Evolutionary conservation across 2,888 invertebrate species (phyloP).

Genomic region (Drosophila falleni): DNA sequence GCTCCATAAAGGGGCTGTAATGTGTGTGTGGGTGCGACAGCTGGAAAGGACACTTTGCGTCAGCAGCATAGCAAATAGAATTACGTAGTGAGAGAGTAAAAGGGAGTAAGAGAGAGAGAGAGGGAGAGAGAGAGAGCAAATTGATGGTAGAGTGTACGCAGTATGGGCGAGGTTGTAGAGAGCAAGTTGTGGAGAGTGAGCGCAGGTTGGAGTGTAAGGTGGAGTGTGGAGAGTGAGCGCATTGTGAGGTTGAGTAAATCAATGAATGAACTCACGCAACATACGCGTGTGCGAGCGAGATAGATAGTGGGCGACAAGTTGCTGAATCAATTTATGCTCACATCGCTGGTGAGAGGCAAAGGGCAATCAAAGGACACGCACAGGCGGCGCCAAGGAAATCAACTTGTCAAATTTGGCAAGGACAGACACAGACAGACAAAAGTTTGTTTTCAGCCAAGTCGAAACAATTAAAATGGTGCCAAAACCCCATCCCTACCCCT

Average conservation of each 20-base stretch:
- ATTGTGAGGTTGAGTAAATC: slow-evolving; percentile 53
- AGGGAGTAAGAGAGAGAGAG: neutral
- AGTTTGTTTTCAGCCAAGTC: slow-evolving; percentile 23
- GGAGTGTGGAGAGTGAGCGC: slow-evolving; percentile 29
- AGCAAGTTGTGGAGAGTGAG: slow-evolving; percentile 19
- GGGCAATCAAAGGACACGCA: slow-evolving; percentile 70
- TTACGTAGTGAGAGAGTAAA: slow-evolving; percentile 45
- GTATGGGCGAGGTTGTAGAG: neutral
- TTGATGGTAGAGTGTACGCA: neutral
- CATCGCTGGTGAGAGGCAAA: slow-evolving; percentile 34
- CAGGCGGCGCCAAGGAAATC: slow-evolving; percentile 71
- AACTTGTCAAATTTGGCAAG: slow-evolving; percentile 70
- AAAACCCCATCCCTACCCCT: neutral
- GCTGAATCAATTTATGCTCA: slow-evolving; percentile 68
- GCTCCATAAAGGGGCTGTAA: slow-evolving; percentile 8
- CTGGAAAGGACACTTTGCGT: slow-evolving; percentile 75
- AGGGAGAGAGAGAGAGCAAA: slow-evolving; percentile 8
- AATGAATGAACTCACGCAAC: slow-evolving; percentile 65
- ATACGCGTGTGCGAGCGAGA: slow-evolving; percentile 50
- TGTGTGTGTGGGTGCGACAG: slow-evolving; percentile 41
- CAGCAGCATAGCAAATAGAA: slow-evolving; percentile 68
- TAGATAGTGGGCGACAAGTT: slow-evolving; percentile 32
- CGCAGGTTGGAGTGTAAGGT: slow-evolving; percentile 5
- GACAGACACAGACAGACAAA: slow-evolving; percentile 40
- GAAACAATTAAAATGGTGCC: slow-evolving; percentile 46